Base-by-base conservation (phyloP, 92 coral and sea anemone genomes). In the Virgularia gustaviana region DNA sequence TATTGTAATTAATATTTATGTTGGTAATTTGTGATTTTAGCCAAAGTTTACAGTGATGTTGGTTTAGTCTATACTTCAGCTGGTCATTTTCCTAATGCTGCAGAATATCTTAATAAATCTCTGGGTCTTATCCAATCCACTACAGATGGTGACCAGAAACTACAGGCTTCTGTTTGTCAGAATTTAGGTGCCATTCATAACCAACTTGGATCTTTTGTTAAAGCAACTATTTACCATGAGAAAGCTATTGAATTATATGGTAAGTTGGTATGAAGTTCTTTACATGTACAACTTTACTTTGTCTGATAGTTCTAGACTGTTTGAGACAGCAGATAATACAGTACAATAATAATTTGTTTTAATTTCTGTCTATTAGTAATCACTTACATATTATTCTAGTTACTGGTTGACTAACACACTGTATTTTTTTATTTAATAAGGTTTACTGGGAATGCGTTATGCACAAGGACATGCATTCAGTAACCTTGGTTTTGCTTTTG, bases 381-480 rank as follows among this genome's bases (percentile, higher is more conserved):
- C 27, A 1, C 4, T 16, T 51, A 20, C 2, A 51, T 32, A 16
- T 51, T 16, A 6, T 6, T 27, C 28, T 16, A 51, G 27, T 8
- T 4, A 8, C 55, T 2, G 20, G 22, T 47, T 13, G n/a, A 25
- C 16, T 4, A 47, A 47, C 2, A 49, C 16, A 49, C 39, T 58
- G 35, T 30, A 4, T 36, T 34, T 13, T 29, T 63, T n/a, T 51
- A 20, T 1, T 55, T 49, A 75, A 57, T 38, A 58, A 94, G 99
- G 96, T 54, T 84, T 87, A 60, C 72, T 87, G 12, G 72, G 88
- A 43, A 87, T 79, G 85, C 80, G 90, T 67, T 81, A 88, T 42
- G 94, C 96, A 32, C 94, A 89, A 80, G 99, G 99, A 2, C 99
- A 94, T 65, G 73, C 87, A 10, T 87, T 87, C 78, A 86, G 99